Percentiles rank a stretch among this genome's conserved stretches.
Conservation (phyloP, 2,888 invertebrate species). For the Campoletis raptor region DNA sequence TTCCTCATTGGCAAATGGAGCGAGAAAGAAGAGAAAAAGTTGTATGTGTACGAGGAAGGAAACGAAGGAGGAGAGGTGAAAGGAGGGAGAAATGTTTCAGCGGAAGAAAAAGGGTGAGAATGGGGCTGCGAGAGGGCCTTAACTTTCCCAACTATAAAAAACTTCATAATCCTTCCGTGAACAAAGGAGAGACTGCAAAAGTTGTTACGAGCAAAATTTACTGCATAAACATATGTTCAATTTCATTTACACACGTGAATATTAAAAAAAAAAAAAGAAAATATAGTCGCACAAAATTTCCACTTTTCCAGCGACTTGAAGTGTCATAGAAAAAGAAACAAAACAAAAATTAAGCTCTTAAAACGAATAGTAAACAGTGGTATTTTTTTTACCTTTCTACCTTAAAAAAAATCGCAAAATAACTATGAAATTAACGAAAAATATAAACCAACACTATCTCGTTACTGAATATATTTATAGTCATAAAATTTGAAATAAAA, state of each 20-base stretch:
- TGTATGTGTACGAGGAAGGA: neutral
- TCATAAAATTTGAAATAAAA: no score
- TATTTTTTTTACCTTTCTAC: no score
- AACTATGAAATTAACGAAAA: no score
- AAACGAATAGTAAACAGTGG: no score
- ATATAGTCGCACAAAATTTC: neutral
- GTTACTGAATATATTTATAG: no score
- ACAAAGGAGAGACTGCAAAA: conserved; percentile 53
- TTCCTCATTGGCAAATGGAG: conserved; percentile 57
- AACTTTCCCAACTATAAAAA: conserved; percentile 19
- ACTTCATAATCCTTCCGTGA: conserved; percentile 36
- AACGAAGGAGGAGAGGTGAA: neutral
- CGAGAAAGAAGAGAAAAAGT: neutral
- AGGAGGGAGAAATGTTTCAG: neutral
- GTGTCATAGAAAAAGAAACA: no score
- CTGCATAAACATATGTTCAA: neutral
- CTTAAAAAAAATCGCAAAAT: no score
- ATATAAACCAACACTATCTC: no score
- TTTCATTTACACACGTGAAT: neutral
- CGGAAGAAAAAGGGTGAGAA: conserved; percentile 1
- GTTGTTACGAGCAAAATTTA: conserved; percentile 26
- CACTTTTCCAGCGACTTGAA: no score
- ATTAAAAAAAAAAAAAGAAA: neutral
- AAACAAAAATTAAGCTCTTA: no score
- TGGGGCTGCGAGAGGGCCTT: conserved; percentile 3